phyloP scores from a whole-genome alignment of 1,140 invertebrate species.

The Papilio glaucus region DNA sequence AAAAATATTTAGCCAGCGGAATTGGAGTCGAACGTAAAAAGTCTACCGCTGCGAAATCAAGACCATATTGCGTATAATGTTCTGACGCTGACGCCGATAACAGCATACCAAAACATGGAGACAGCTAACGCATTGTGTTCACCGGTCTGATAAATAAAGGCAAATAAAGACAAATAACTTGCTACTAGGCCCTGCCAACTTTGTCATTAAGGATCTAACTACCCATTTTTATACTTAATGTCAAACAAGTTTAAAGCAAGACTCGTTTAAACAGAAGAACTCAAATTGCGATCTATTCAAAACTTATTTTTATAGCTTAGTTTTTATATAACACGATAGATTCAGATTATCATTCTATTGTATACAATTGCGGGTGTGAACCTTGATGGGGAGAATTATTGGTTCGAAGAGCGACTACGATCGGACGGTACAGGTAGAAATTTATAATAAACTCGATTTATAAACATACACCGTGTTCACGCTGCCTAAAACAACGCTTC shows the following conservation, averaged over 20 bases:
- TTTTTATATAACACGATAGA: not conserved
- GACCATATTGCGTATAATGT: not conserved
- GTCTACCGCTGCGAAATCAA: not conserved
- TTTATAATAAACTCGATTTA: conserved; percentile 36
- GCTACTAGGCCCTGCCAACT: too few species aligned
- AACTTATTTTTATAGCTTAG: conserved; percentile 18
- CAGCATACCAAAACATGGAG: too few species aligned
- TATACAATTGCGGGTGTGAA: conserved; percentile 25
- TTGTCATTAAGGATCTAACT: not conserved
- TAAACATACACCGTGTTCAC: too few species aligned
- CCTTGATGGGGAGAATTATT: not conserved
- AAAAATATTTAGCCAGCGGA: not conserved
- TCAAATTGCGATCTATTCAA: not conserved
- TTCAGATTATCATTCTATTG: conserved; percentile 13
- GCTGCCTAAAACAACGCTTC: too few species aligned
- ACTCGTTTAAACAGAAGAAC: not conserved
- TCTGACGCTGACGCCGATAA: too few species aligned
- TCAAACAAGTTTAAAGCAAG: not conserved
- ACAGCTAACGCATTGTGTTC: too few species aligned
- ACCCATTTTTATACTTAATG: not conserved
- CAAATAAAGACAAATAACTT: too few species aligned
- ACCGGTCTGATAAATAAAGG: too few species aligned
- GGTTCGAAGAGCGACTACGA: not conserved
- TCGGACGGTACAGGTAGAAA: conserved; percentile 34
- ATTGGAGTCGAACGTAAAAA: not conserved